phyloP scores from a whole-genome alignment of 2,888 invertebrate species.

The Capitulum mitella region DNA sequence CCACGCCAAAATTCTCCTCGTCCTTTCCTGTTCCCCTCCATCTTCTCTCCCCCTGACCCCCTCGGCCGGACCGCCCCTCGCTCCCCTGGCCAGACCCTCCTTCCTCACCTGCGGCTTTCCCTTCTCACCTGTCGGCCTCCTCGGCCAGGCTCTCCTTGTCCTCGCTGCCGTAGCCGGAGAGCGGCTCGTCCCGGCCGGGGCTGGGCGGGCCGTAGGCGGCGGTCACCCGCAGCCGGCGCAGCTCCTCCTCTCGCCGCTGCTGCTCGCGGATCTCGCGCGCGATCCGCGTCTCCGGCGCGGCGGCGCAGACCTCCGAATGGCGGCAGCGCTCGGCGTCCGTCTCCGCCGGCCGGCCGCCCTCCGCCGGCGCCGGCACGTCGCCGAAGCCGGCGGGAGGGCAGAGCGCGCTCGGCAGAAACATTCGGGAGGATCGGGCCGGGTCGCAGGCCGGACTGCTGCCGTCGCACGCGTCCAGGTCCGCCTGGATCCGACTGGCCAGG shows the following conservation, averaged over 20 bases:
- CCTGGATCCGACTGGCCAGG: neutral
- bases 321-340: conserved; percentile 10
- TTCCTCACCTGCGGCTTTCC: no score
- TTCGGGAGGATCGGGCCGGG: neutral
- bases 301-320: conserved; percentile 29
- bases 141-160: conserved; percentile 28
- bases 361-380: neutral
- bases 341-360: neutral
- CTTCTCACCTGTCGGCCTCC: conserved; percentile 29
- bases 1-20: no score
- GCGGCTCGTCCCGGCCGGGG: neutral
- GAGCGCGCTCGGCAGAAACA: neutral
- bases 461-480: neutral
- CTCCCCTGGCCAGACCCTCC: no score
- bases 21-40: no score
- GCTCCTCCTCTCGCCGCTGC: conserved; percentile 48
- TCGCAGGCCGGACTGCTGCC: neutral
- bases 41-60: no score
- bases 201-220: neutral
- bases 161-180: conserved; percentile 27
- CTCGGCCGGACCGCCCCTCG: neutral
- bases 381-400: neutral
- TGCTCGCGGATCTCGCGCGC: conserved; percentile 48
- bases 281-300: conserved; percentile 42
- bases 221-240: conserved; percentile 40